phyloP scores from a whole-genome alignment of 2,113 vertebrate genomes.

The Centropristis striata region DNA sequence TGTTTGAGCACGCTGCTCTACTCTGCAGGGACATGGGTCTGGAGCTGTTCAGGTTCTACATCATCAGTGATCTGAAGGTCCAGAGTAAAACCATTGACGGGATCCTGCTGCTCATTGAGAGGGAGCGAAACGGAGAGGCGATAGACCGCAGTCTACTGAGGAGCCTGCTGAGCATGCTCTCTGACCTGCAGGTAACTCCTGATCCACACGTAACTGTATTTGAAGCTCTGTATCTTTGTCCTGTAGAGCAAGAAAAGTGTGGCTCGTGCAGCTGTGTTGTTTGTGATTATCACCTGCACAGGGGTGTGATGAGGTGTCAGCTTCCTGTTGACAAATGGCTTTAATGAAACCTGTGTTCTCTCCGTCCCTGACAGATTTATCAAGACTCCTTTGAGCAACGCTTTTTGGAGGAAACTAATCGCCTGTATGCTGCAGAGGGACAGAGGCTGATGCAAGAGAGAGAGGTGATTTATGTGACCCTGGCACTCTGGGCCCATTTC shows the following conservation, averaged over 20 bases:
- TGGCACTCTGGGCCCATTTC: not conserved
- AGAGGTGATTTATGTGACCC: slow-evolving; percentile 89
- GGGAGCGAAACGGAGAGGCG: slow-evolving; percentile 95
- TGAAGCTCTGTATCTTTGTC: not conserved
- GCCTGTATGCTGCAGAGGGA: slow-evolving; percentile 96
- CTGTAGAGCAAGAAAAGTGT: not conserved
- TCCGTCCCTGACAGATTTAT: slow-evolving; percentile 90
- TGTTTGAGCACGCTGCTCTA: slow-evolving; percentile 31
- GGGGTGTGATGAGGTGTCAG: slow-evolving; percentile 21
- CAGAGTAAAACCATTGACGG: slow-evolving; percentile 99
- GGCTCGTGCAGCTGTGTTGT: slow-evolving; percentile 12
- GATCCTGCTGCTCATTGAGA: slow-evolving; percentile 96
- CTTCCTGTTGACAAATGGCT: slow-evolving; percentile 44
- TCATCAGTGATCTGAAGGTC: slow-evolving; percentile 98
- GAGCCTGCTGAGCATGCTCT: slow-evolving; percentile 98
- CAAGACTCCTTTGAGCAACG: slow-evolving; percentile 98
- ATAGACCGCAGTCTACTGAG: slow-evolving; percentile 96
- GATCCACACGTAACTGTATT: not conserved
- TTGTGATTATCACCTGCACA: slow-evolving; percentile 15
- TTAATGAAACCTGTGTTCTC: slow-evolving; percentile 56
- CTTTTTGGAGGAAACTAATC: slow-evolving; percentile 98
- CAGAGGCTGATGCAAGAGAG: slow-evolving; percentile 99
- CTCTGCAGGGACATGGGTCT: slow-evolving; percentile 96
- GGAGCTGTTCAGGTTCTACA: slow-evolving; percentile 98
- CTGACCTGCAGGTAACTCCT: slow-evolving; percentile 93